Percentiles rank a stretch among this genome's conserved stretches.
These are phyloP conservation scores for Vidua macroura DNA, from an alignment of 2,113 vertebrate genomes.

Conservation along the genomic window DNA sequence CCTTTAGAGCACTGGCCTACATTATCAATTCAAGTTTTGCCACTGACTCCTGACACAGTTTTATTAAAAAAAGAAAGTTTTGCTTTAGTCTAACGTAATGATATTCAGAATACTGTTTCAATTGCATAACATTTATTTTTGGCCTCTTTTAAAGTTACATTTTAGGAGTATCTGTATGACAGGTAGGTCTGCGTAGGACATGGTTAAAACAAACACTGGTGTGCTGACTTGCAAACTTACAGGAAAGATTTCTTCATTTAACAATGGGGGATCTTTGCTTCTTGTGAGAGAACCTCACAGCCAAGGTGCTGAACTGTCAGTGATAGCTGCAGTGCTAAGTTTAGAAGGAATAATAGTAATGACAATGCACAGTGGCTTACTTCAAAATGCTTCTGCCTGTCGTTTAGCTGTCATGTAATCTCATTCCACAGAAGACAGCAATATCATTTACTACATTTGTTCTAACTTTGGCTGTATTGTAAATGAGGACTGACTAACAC, in stretches of 20 bases:
- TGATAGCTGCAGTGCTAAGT: background rate
- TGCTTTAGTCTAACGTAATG: background rate
- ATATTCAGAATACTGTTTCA: background rate
- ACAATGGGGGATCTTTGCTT: background rate
- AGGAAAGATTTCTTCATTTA: background rate
- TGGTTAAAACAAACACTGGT: background rate
- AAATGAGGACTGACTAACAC: background rate
- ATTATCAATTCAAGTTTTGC: background rate
- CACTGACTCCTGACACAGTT: background rate
- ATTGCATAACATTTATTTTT: accelerated
- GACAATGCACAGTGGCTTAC: background rate
- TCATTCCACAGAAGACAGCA: background rate
- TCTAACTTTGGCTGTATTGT: background rate
- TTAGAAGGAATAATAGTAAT: background rate
- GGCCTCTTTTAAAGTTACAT: background rate
- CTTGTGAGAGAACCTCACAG: background rate
- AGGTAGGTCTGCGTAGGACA: background rate
- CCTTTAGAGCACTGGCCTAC: background rate
- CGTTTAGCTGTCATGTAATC: background rate
- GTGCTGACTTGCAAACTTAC: background rate
- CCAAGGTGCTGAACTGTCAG: background rate
- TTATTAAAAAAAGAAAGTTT: background rate
- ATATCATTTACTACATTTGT: background rate
- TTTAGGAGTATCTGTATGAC: background rate
- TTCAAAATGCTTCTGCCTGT: background rate